These are phyloP conservation scores for Plecotus auritus DNA, from an alignment of 2,113 vertebrate species.

Conservation along the genomic window DNA sequence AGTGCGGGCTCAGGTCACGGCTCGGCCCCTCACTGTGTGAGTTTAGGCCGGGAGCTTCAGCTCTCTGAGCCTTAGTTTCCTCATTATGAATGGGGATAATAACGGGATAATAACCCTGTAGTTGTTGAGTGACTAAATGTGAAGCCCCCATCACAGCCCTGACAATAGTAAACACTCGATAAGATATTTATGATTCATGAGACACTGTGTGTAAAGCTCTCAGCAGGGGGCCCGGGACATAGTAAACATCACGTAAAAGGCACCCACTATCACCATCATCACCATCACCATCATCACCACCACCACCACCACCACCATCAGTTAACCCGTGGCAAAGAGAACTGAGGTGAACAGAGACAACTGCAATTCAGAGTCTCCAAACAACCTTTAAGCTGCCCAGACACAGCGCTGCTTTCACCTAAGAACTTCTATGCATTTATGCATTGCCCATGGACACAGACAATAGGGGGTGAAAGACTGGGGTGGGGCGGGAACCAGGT, in stretches of 20 bases:
- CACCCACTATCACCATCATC: not conserved
- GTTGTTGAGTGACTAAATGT: not conserved
- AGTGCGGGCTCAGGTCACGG: fast-evolving
- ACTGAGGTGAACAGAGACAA: not conserved
- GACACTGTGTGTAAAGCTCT: not conserved
- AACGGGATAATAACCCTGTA: not conserved
- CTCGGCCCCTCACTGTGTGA: not conserved
- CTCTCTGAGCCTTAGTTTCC: not conserved
- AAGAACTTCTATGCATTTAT: too few species aligned
- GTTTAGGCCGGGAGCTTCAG: not conserved
- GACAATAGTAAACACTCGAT: not conserved
- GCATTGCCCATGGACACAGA: too few species aligned
- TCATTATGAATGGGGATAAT: not conserved
- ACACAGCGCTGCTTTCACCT: not conserved
- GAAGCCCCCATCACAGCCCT: not conserved
- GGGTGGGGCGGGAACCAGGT: too few species aligned
- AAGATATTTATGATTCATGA: not conserved
- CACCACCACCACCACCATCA: not conserved
- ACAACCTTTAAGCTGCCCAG: not conserved
- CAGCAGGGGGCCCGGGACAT: not conserved
- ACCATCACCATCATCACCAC: not conserved
- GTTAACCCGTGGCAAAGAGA: not conserved
- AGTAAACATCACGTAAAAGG: not conserved
- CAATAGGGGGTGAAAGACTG: too few species aligned
- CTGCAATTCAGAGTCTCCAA: not conserved